Evolutionary conservation across 2,888 invertebrate species (phyloP), one percentile per base, ranked within the genome.

Genomic region (Nymphalis polychloros): DNA sequence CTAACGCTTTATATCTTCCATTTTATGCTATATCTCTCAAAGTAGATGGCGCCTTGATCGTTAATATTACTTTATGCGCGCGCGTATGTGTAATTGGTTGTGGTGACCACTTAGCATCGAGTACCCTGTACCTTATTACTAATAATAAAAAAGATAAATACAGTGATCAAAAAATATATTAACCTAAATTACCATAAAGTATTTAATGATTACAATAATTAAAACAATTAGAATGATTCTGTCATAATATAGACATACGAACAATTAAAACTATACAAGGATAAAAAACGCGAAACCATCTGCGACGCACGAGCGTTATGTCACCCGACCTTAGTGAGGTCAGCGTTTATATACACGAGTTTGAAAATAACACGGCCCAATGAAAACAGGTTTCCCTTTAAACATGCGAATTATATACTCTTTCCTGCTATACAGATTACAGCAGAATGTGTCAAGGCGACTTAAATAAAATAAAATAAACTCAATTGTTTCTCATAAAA

Each of bases 321-420:
- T 83, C 82, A 83, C 68, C 48, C 73, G 84, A 83, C 90, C 90
- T 88, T 81, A 77, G 67, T 78, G 84, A 88, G 89, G 90, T 88
- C 88, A 81, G 52, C 75, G 73, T 78, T 75, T 81, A 81, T 81
- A 78, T 76, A 79, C 27, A 64, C 63, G 27, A 81, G 77, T 79
- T 79, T 79, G 83, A 80, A 76, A 76, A 80, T 76, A 74, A 77
- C 73, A 68, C 71, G 69, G 71, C 74, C 81, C 85, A 88, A 85
- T 87, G 84, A 73, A 83, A 86, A 88, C 89, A 77, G 77, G 88
- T 89, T 84, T 78, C 77, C 78, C 75, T 76, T 72, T 73, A 74
- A 55, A 59, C 13, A 35, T 62, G 46, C 59, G n/a, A 68, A 61
- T 63, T 53, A 52, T 59, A 47, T 65, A 57, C 59, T 53, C 27